phyloP scores from a whole-genome alignment of 2,888 invertebrate genomes.

The Peribatodes rhomboidaria region DNA sequence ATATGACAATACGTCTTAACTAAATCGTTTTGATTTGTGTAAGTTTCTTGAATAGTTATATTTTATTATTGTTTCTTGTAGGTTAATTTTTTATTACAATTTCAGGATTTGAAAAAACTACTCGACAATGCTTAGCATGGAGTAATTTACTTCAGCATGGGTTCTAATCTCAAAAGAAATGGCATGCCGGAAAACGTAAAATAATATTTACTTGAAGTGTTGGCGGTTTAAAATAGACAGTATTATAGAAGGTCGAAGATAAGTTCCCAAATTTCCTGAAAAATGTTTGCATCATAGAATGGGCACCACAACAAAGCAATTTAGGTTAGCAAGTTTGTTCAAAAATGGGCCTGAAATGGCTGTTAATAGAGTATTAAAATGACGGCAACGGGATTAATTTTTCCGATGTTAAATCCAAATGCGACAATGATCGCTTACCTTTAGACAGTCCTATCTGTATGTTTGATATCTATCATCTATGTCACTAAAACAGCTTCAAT shows the following conservation, averaged over 20 bases:
- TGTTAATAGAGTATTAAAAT: no score
- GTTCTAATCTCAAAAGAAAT: slow-evolving; percentile 60
- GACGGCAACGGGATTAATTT: no score
- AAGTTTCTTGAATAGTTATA: no score
- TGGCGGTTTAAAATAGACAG: slow-evolving; percentile 75
- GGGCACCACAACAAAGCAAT: slow-evolving; percentile 70
- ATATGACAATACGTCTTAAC: no score
- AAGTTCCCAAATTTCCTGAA: slow-evolving; percentile 58
- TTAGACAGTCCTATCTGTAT: no score
- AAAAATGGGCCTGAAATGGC: no score
- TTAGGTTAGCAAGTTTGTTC: slow-evolving; percentile 47
- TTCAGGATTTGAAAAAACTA: slow-evolving; percentile 58
- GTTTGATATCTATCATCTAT: no score
- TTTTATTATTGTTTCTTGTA: no score
- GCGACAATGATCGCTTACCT: no score
- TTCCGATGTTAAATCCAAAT: no score
- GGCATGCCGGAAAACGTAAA: slow-evolving; percentile 53
- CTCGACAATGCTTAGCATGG: slow-evolving; percentile 60
- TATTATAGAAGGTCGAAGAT: slow-evolving; percentile 81
- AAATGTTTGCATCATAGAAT: slow-evolving; percentile 73
- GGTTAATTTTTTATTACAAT: background rate
- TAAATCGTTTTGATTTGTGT: no score
- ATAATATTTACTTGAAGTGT: slow-evolving; percentile 61
- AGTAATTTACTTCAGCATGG: slow-evolving; percentile 67
- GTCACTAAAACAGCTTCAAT: no score